A percentile compares a stretch with the other conserved stretches of the same genome.
Conservation (phyloP, 2,797 vertebrate species). For the Myotis vivesi region DNA sequence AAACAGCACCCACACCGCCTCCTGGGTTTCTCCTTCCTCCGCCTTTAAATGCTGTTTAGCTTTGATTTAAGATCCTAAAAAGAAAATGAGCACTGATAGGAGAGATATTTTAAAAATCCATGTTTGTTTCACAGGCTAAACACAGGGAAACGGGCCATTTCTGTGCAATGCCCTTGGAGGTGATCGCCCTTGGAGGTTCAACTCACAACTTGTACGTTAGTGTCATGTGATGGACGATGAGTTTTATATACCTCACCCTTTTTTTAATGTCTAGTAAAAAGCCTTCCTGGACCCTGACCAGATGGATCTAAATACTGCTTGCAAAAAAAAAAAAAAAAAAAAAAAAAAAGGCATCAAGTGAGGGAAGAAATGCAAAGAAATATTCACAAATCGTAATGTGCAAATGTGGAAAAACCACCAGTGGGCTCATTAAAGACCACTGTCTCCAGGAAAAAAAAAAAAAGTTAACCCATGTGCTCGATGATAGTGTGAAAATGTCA, state of each 20-base stretch:
- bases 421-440: background rate
- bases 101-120: background rate
- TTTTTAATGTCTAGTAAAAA: background rate
- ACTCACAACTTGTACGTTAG: slow-evolving; percentile 16
- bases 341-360: slow-evolving; percentile 28
- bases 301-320: slow-evolving; percentile 22
- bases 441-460: slow-evolving; percentile 21
- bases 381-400: slow-evolving; percentile 31
- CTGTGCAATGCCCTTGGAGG: background rate
- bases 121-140: background rate
- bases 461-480: slow-evolving; percentile 46
- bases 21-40: background rate
- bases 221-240: background rate
- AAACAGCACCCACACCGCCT: background rate
- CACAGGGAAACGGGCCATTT: background rate
- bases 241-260: slow-evolving; percentile 10
- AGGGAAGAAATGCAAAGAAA: slow-evolving; percentile 26
- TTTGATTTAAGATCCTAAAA: background rate
- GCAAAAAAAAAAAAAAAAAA: slow-evolving; percentile 43
- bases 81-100: background rate
- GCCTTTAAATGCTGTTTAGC: background rate
- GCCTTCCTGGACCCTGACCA: background rate
- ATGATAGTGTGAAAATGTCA: slow-evolving; percentile 63
- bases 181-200: background rate
- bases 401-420: background rate